phyloP scores from a whole-genome alignment of 2,113 vertebrate genomes.

The Heloderma charlesbogerti region DNA sequence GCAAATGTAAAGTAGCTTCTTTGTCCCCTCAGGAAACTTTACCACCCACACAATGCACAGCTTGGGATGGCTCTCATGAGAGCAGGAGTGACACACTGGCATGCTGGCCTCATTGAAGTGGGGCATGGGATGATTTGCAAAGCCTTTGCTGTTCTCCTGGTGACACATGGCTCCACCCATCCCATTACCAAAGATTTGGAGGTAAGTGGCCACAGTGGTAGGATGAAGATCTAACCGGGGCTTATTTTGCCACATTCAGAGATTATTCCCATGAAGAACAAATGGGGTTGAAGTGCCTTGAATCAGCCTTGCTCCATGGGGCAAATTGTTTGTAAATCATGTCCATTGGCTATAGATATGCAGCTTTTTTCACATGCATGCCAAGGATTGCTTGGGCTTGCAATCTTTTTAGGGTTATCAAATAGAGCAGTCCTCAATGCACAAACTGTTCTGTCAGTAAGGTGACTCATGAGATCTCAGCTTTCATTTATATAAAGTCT shows the following conservation, averaged over 20 bases:
- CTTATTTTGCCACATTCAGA: not conserved
- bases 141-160: conserved; percentile 91
- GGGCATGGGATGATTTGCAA: conserved; percentile 96
- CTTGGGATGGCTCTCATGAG: conserved; percentile 95
- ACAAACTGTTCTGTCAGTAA: not conserved
- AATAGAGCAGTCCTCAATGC: not conserved
- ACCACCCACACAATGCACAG: conserved; percentile 91
- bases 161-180: conserved; percentile 93
- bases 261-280: not conserved
- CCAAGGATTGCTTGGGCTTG: not conserved
- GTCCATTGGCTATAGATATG: not conserved
- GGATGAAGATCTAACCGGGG: not conserved
- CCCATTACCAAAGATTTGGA: conserved; percentile 97
- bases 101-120: conserved; percentile 90
- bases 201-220: conserved; percentile 72
- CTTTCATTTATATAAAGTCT: not conserved
- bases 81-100: conserved; percentile 96
- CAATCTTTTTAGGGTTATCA: not conserved
- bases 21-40: conserved; percentile 86
- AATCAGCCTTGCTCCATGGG: not conserved
- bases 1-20: conserved; percentile 34
- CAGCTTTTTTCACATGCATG: not conserved
- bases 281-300: not conserved
- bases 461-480: not conserved
- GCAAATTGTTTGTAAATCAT: not conserved